phyloP scores from a whole-genome alignment of 2,888 invertebrate genomes.

The Hipparchia sbordonii region DNA sequence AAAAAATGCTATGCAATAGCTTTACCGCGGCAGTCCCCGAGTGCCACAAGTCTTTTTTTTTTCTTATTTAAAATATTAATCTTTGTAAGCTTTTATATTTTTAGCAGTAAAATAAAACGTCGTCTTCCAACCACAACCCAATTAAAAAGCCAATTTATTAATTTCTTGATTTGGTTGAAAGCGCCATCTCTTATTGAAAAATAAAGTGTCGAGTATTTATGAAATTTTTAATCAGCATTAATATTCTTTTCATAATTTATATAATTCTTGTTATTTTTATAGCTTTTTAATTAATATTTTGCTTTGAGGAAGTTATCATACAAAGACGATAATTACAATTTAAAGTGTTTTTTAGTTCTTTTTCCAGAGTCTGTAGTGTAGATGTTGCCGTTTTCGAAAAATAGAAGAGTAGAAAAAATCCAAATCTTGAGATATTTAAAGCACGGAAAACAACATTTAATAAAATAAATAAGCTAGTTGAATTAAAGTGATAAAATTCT shows the following conservation, averaged over 20 bases:
- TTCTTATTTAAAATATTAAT: too few relatives aligned
- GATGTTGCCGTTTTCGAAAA: conserved; percentile 53
- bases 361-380: conserved; percentile 54
- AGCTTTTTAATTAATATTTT: background rate
- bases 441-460: background rate
- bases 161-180: conserved; percentile 12
- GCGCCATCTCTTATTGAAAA: conserved; percentile 54
- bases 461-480: background rate
- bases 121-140: too few relatives aligned
- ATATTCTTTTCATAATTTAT: background rate
- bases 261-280: background rate
- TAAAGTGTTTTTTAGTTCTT: conserved; percentile 26
- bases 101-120: too few relatives aligned
- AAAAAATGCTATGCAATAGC: too few relatives aligned
- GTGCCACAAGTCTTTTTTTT: too few relatives aligned
- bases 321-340: conserved; percentile 16
- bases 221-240: background rate
- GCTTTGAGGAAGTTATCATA: conserved; percentile 31
- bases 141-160: too few relatives aligned
- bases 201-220: conserved; percentile 25
- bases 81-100: too few relatives aligned
- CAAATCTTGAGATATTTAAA: background rate
- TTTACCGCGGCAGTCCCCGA: too few relatives aligned
- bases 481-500: background rate
- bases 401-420: background rate